Percentiles rank a stretch among this genome's conserved stretches.
Conservation (phyloP, 2,888 invertebrate genomes). For the Agrotis segetum region DNA sequence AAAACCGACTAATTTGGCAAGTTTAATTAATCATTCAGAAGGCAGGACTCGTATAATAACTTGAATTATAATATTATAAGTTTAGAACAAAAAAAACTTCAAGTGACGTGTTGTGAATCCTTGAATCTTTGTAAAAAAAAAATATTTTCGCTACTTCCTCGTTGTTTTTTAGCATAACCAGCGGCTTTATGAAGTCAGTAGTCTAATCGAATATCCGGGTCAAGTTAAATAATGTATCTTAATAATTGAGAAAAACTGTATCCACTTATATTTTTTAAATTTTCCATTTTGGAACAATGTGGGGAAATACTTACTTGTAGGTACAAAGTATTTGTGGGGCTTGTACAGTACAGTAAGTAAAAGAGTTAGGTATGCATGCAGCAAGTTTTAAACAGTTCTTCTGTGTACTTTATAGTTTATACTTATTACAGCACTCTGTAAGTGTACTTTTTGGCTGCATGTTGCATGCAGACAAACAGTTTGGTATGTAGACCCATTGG, state of each 20-base stretch:
- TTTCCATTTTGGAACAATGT: constrained; percentile 40
- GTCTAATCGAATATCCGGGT: constrained; percentile 73
- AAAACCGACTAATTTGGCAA: constrained; percentile 44
- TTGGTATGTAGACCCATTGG: too few relatives aligned
- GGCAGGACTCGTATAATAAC: constrained; percentile 30
- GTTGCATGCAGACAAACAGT: too few relatives aligned
- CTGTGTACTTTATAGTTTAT: too few relatives aligned
- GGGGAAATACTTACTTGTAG: constrained; percentile 28
- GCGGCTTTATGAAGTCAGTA: constrained; percentile 68
- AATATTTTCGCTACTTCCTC: constrained; percentile 79
- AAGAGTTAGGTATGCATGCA: too few relatives aligned
- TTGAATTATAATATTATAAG: constrained; percentile 47
- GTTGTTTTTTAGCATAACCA: constrained; percentile 72
- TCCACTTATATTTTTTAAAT: constrained; percentile 18
- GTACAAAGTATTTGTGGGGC: neutral
- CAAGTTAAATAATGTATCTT: constrained; percentile 58
- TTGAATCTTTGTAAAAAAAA: constrained; percentile 73
- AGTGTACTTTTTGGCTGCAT: too few relatives aligned
- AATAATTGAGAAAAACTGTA: constrained; percentile 42
- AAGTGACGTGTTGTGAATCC: constrained; percentile 70
- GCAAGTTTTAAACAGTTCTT: too few relatives aligned
- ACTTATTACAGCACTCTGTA: too few relatives aligned
- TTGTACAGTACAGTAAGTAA: neutral
- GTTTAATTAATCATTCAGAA: constrained; percentile 52
- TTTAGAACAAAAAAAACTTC: constrained; percentile 62